Percentiles rank a stretch among this genome's conserved stretches.
phyloP scores from a whole-genome alignment of 2,797 vertebrate species.

The Chloroceryle inda region DNA sequence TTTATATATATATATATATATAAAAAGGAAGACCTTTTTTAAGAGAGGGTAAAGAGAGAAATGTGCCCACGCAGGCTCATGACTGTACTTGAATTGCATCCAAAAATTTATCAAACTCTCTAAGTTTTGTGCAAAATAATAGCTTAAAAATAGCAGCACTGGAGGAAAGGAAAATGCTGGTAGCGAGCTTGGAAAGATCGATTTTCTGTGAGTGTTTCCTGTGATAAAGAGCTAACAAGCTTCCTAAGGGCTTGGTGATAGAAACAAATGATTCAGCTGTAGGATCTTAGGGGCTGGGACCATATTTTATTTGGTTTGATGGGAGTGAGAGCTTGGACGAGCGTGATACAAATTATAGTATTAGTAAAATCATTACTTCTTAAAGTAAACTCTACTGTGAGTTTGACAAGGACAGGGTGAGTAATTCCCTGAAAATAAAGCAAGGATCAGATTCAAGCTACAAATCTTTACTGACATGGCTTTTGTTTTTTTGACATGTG shows the following conservation, averaged over 20 bases:
- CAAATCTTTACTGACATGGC: not conserved
- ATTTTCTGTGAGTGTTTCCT: not conserved
- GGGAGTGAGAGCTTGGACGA: not conserved
- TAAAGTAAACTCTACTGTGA: not conserved
- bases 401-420: not conserved
- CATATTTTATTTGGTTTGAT: slow-evolving; percentile 5
- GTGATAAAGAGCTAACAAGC: not conserved
- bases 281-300: not conserved
- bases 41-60: not conserved
- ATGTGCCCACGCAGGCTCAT: not conserved
- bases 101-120: not conserved
- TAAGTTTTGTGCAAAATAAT: slow-evolving; percentile 10
- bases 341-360: not conserved
- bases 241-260: not conserved
- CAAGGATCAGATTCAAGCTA: not conserved
- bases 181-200: not conserved
- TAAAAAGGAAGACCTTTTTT: not conserved
- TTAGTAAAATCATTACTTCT: not conserved
- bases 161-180: not conserved
- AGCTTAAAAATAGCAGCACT: slow-evolving; percentile 1
- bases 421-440: not conserved
- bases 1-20: too few species aligned
- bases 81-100: not conserved
- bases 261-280: not conserved
- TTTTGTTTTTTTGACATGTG: not conserved